Evolutionary conservation across 2,888 invertebrate species (phyloP), one percentile per base, ranked within the genome.

Genomic region (Poecilobothrus nobilitatus): DNA sequence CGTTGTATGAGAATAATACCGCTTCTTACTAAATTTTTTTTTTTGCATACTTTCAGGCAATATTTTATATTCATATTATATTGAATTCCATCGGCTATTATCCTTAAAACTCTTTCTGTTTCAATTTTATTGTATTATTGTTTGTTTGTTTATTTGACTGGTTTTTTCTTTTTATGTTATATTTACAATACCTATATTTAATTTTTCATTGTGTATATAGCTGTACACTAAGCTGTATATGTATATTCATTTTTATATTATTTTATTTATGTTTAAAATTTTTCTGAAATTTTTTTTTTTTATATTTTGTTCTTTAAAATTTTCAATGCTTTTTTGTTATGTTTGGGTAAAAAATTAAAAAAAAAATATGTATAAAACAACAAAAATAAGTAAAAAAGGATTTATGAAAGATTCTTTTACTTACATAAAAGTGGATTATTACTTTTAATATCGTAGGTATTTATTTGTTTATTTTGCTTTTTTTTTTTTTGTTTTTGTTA

Each of bases 371-470:
- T 3, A 44, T 15, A 15, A 15, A 6, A 15, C 6, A 44, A 44
- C 12, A 15, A 44, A 12, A 12, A 44, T 9, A 44, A 44, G 44
- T 15, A 12, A 53, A 53, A 53, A 53, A 53, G 37, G 37, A 18
- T 53, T 53, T 53, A 53, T 37, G 37, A 37, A 37, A 37, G 8
- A 10, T 37, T 37, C 37, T 37, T 53, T 18, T 53, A 18, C 18
- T 53, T 53, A 53, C 53, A 53, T 53, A 53, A 53, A 53, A 18
- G 53, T 53, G n/a, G 53, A 53, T 53, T 53, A 53, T 53, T 53
- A 53, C 15, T 53, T 53, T 53, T 53, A 53, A 53, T 53, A 53
- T 37, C 37, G 12, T 53, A 6, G 18, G 18, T 12, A 18, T 53
- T 12, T 53, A 12, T 53, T n/a, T 6, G 6, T 53, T 53, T 12